Evolutionary conservation across 2,797 vertebrate species (phyloP).

Genomic region (Acanthornis magna): DNA sequence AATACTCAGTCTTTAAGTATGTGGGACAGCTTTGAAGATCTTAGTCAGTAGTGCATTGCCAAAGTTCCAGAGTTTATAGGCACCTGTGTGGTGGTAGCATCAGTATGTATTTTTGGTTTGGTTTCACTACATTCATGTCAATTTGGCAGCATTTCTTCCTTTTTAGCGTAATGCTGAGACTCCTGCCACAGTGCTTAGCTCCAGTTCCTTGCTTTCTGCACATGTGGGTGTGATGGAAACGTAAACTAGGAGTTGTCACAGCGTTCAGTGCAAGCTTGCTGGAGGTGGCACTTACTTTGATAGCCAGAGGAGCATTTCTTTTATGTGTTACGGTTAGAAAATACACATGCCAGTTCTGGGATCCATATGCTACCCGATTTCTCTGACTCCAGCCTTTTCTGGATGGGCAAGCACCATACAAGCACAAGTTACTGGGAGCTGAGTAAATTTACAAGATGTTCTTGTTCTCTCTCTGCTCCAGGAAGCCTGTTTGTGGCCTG

Average conservation of each 20-base stretch:
- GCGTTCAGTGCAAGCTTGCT: neutral
- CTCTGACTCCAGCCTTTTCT: neutral
- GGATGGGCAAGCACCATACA: neutral
- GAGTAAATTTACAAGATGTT: conserved; percentile 41
- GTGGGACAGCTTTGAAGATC: neutral
- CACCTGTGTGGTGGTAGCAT: neutral
- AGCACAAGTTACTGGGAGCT: neutral
- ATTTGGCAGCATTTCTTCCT: neutral
- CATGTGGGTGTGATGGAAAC: neutral
- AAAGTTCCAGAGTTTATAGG: neutral
- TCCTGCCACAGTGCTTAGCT: neutral
- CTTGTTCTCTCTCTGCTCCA: conserved; percentile 65
- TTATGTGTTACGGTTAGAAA: neutral
- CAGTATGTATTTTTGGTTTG: neutral
- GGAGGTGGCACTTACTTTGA: neutral
- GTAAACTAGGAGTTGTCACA: neutral
- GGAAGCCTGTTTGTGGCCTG: conserved; percentile 88
- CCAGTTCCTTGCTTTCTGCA: neutral
- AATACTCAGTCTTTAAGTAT: neutral
- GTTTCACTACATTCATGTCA: neutral
- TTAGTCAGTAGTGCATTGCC: neutral
- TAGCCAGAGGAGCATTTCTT: neutral
- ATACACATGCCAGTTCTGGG: neutral
- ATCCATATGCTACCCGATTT: neutral
- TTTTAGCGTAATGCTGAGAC: neutral